phyloP scores from a whole-genome alignment of 1,140 invertebrate species.

The Diachasma alloeum region DNA sequence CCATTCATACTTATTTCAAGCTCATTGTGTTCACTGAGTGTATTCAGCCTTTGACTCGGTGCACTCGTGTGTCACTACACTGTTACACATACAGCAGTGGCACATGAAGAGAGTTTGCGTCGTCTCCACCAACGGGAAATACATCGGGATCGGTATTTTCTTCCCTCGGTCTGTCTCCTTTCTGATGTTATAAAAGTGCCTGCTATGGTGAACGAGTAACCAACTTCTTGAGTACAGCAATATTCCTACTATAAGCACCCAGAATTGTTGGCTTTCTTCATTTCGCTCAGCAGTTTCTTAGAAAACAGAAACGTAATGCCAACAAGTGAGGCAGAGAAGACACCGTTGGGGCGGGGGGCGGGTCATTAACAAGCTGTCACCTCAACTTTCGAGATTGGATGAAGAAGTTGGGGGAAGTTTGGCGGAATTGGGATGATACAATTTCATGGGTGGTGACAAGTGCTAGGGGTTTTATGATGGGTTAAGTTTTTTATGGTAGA shows the following conservation, averaged over 20 bases:
- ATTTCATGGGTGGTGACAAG: no score
- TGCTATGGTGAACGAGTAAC: background rate
- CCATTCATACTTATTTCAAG: conserved; percentile 62
- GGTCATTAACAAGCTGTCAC: background rate
- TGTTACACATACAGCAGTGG: background rate
- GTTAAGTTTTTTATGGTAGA: background rate
- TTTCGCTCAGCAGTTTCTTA: background rate
- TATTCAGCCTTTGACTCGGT: conserved; percentile 58
- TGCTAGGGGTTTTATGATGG: no score
- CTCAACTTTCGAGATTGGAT: background rate
- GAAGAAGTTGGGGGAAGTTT: background rate
- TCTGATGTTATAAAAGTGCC: background rate
- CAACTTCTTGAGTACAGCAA: conserved; percentile 20
- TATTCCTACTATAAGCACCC: conserved; percentile 7
- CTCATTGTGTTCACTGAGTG: conserved; percentile 51
- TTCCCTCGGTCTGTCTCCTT: conserved; percentile 16
- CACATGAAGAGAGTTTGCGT: conserved; percentile 41
- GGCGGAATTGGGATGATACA: no score
- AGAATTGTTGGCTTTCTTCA: background rate
- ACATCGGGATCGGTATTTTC: conserved; percentile 49
- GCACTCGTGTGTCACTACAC: conserved; percentile 37
- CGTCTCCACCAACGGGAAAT: conserved; percentile 51
- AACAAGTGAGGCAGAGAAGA: background rate
- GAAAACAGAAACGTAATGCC: background rate
- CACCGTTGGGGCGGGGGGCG: background rate